Conservation (phyloP, 2,113 vertebrate species). For the Collichthys lucidus region DNA sequence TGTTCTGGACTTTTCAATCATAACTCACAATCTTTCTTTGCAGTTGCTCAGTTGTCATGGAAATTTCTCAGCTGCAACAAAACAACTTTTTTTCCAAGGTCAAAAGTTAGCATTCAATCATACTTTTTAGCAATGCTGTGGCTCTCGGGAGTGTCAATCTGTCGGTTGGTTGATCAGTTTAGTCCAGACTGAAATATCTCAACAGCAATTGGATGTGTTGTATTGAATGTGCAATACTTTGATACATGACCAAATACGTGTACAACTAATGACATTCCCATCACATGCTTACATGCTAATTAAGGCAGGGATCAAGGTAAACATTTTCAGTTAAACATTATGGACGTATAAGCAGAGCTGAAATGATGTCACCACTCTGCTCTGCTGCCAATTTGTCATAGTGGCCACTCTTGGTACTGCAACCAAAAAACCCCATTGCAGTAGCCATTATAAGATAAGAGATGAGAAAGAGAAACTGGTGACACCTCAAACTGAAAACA, state of each 20-base stretch:
- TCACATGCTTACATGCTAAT: neutral
- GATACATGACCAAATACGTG: neutral
- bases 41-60: slow-evolving; percentile 2
- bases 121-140: neutral
- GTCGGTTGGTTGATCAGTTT: neutral
- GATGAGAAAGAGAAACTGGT: neutral
- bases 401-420: neutral
- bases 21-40: neutral
- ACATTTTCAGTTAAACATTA: neutral
- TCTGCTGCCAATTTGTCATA: neutral
- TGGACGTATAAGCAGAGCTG: neutral
- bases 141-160: neutral
- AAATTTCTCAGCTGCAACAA: slow-evolving; percentile 15
- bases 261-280: neutral
- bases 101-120: neutral
- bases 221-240: too few relatives aligned
- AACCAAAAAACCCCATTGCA: neutral
- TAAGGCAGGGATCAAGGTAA: neutral
- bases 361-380: neutral
- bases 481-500: neutral
- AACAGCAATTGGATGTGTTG: neutral
- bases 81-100: neutral
- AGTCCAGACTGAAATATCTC: neutral
- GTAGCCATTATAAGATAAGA: neutral
- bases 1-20: neutral